These are phyloP conservation scores for Saturnia japonica DNA, from an alignment of 2,888 invertebrate species.

Conservation along the genomic window DNA sequence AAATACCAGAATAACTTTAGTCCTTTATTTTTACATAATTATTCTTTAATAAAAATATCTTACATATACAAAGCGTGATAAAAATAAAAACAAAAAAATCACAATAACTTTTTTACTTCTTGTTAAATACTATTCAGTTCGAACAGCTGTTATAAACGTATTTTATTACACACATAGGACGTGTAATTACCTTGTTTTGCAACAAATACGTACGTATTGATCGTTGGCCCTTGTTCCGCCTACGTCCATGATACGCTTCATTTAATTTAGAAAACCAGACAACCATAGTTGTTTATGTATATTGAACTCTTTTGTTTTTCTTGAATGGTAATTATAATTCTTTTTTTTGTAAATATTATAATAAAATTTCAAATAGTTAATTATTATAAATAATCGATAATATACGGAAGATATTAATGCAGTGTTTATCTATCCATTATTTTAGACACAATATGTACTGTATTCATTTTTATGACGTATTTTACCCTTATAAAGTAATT, in stretches of 20 bases:
- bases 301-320: background rate
- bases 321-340: background rate
- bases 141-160: background rate
- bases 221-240: constrained; percentile 18
- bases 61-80: too few species aligned
- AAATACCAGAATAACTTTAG: too few species aligned
- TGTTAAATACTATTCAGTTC: background rate
- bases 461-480: too few species aligned
- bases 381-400: too few species aligned
- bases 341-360: background rate
- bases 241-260: constrained; percentile 5
- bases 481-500: too few species aligned
- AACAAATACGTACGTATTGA: constrained; percentile 17
- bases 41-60: too few species aligned
- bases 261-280: background rate
- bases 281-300: background rate
- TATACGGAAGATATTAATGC: too few species aligned
- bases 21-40: too few species aligned
- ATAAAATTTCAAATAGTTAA: background rate
- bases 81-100: too few species aligned
- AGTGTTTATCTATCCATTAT: too few species aligned
- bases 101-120: background rate
- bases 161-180: background rate
- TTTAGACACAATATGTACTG: too few species aligned
- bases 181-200: constrained; percentile 12